phyloP scores from a whole-genome alignment of 2,888 invertebrate species.

The Pachydiplax longipennis region DNA sequence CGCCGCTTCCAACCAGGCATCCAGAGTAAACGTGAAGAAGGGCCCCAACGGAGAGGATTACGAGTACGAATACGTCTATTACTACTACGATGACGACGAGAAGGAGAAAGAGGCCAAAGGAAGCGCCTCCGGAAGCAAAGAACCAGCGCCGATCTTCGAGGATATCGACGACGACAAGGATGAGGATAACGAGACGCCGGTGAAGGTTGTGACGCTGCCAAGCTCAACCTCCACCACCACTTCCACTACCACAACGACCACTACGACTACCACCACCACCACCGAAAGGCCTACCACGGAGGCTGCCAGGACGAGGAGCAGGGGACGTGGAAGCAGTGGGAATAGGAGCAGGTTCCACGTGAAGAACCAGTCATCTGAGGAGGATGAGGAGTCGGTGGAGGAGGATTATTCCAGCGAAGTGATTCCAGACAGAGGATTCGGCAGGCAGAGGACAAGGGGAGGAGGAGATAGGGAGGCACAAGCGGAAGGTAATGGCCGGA shows the following conservation, averaged over 20 bases:
- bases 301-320: conserved; percentile 19
- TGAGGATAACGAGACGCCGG: conserved; percentile 55
- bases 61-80: conserved; percentile 91
- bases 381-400: not conserved
- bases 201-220: conserved; percentile 48
- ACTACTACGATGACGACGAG: conserved; percentile 83
- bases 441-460: not conserved
- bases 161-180: conserved; percentile 62
- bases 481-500: conserved; percentile 15
- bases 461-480: not conserved
- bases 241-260: conserved; percentile 58
- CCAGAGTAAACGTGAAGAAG: conserved; percentile 83
- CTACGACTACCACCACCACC: conserved; percentile 47
- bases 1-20: conserved; percentile 63
- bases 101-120: not conserved
- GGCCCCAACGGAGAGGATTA: conserved; percentile 90
- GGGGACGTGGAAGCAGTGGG: conserved; percentile 40
- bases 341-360: conserved; percentile 46
- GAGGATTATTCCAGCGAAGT: conserved; percentile 33
- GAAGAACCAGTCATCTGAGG: conserved; percentile 32
- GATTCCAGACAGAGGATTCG: not conserved
- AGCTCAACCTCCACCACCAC: conserved; percentile 54
- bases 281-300: conserved; percentile 46
- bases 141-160: not conserved
- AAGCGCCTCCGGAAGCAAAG: not conserved